phyloP scores from a whole-genome alignment of 2,797 vertebrate genomes.

The Alectoris magna region DNA sequence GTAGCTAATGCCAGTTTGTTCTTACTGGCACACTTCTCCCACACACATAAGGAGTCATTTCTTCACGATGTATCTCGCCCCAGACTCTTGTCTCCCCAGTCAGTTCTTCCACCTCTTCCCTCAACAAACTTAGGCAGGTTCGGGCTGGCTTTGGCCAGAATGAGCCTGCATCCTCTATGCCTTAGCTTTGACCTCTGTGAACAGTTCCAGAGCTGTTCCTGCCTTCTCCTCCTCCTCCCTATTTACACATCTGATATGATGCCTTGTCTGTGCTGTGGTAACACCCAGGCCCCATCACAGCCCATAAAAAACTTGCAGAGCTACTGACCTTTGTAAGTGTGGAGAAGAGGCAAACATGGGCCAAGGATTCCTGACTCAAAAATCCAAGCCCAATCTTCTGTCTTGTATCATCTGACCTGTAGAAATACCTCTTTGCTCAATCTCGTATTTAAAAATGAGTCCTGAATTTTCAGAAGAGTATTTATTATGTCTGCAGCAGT shows the following conservation, averaged over 20 bases:
- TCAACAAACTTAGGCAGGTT: neutral
- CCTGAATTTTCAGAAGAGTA: neutral
- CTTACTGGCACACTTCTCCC: neutral
- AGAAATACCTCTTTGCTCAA: neutral
- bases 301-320: neutral
- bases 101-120: neutral
- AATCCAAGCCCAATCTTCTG: neutral
- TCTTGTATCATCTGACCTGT: neutral
- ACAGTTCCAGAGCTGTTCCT: neutral
- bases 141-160: neutral
- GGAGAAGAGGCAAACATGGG: fast-evolving
- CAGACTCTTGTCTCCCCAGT: neutral
- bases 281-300: neutral
- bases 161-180: neutral
- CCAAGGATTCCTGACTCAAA: neutral
- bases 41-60: neutral
- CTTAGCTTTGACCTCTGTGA: neutral
- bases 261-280: neutral
- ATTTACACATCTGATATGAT: neutral
- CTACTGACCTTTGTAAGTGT: neutral
- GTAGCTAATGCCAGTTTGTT: neutral
- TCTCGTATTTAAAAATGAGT: neutral
- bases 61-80: neutral
- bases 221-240: neutral
- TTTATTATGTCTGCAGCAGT: neutral